Evolutionary conservation across 1,140 invertebrate species (phyloP), one percentile per base, ranked within the genome.

Genomic region (Penaeus japonicus): DNA sequence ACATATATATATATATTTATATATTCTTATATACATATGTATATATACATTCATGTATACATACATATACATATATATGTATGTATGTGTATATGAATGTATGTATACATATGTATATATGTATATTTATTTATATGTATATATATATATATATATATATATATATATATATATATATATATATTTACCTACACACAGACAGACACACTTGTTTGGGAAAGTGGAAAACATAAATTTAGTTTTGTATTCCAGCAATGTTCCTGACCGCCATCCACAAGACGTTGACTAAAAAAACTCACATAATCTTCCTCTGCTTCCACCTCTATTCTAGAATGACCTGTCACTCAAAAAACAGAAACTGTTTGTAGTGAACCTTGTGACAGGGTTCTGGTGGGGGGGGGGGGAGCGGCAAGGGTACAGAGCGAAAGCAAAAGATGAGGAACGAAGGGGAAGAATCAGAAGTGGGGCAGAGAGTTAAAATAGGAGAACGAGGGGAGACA

Each of bases 21-120:
- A 80, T 39, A 80, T 80, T 53, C 53, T 53, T 80, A 80, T 54
- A 80, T 80, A 80, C 53, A 80, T 80, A 80, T 80, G 53, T 80
- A 80, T 80, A 80, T 80, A 54, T 80, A 54, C 53, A 54, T 80
- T 3, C 53, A 54, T 80, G 24, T 80, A 54, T 80, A 54, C 53
- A 54, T 80, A 35, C 53, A 54, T 80, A 54, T 80, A 54, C 53
- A 35, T 80, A 54, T 80, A 35, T 80, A 54, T 80, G 53, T 80
- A 54, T 80, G 53, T 80, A 54, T 80, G 24, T 80, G 53, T 80
- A 54, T 80, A 54, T 80, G 12, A 53, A 80, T 80, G 24, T 80
- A 54, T 80, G 24, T 80, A 80, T 80, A 54, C 39, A 79, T 39
- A 79, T 39, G 39, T 79, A 79, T 79, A 79, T 79, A 79, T 79